These are phyloP conservation scores for Acrocera orbiculus DNA, from an alignment of 2,888 invertebrate genomes.

Conservation along the genomic window DNA sequence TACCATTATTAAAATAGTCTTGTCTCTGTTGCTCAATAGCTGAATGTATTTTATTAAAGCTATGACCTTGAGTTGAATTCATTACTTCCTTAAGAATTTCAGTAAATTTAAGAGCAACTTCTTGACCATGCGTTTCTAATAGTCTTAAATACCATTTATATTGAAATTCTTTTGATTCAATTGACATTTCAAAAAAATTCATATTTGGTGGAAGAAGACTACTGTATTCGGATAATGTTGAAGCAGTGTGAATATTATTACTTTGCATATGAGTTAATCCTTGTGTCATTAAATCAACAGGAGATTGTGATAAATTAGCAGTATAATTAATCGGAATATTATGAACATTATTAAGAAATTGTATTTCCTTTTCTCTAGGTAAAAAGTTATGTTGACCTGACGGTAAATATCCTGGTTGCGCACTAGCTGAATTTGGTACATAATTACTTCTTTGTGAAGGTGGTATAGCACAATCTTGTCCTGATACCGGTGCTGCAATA, in stretches of 20 bases:
- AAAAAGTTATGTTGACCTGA: constrained; percentile 15
- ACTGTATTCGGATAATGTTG: constrained; percentile 21
- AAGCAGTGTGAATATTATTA: constrained; percentile 16
- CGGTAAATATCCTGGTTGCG: too few relatives aligned
- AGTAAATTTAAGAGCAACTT: constrained; percentile 38
- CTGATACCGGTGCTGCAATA: constrained; percentile 16
- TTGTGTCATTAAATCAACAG: constrained; percentile 13
- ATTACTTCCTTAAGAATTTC: constrained; percentile 29
- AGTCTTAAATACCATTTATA: constrained; percentile 40
- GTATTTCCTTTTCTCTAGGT: constrained; percentile 37
- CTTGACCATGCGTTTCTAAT: constrained; percentile 35
- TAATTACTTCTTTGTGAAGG: constrained; percentile 6
- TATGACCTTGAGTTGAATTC: constrained; percentile 20
- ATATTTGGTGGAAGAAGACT: constrained; percentile 37
- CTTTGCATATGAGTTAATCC: constrained; percentile 17
- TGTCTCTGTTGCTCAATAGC: background rate
- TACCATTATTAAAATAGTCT: background rate
- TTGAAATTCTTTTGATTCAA: constrained; percentile 35
- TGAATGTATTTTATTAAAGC: background rate
- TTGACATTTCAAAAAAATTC: constrained; percentile 38
- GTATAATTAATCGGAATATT: constrained; percentile 18
- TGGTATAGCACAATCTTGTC: constrained; percentile 13
- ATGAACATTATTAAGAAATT: constrained; percentile 41
- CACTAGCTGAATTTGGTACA: constrained; percentile 14
- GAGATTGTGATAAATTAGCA: constrained; percentile 16